Conservation (phyloP, 2,888 invertebrate genomes). For the Lingula anatina region DNA sequence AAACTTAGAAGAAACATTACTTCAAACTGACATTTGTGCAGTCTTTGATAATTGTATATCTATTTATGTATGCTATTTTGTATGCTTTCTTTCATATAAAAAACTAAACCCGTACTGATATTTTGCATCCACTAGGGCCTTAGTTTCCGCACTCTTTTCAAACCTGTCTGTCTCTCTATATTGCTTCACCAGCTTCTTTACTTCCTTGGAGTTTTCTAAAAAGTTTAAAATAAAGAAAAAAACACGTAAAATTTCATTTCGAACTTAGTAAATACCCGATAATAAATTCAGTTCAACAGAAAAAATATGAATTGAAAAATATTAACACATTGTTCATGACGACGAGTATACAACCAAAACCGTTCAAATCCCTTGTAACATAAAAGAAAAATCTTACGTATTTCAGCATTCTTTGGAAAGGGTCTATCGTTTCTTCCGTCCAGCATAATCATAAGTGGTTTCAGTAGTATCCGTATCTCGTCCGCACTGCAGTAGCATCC, state of each 20-base stretch:
- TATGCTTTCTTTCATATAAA: too few species aligned
- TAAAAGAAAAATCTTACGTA: constrained; percentile 20
- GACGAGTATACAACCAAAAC: too few species aligned
- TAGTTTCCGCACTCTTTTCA: constrained; percentile 33
- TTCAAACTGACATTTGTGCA: too few species aligned
- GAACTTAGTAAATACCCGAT: too few species aligned
- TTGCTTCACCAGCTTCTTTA: constrained; percentile 31
- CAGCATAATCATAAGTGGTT: constrained; percentile 43
- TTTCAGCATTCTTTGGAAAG: constrained; percentile 36
- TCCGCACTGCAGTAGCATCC: constrained; percentile 49
- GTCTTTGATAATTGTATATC: too few species aligned
- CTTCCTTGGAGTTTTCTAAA: constrained; percentile 40
- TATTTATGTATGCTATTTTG: too few species aligned
- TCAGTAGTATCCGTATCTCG: constrained; percentile 43
- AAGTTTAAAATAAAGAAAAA: background rate
- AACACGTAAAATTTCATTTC: too few species aligned
- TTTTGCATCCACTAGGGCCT: constrained; percentile 49
- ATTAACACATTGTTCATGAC: background rate
- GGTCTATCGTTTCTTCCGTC: constrained; percentile 50
- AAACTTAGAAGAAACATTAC: too few species aligned
- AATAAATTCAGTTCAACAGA: background rate
- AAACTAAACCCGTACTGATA: constrained; percentile 47
- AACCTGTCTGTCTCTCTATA: constrained; percentile 38
- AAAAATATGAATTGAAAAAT: background rate
- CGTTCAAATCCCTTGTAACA: background rate